These are phyloP conservation scores for Agapornis roseicollis DNA, from an alignment of 2,113 vertebrate species.

Conservation along the genomic window DNA sequence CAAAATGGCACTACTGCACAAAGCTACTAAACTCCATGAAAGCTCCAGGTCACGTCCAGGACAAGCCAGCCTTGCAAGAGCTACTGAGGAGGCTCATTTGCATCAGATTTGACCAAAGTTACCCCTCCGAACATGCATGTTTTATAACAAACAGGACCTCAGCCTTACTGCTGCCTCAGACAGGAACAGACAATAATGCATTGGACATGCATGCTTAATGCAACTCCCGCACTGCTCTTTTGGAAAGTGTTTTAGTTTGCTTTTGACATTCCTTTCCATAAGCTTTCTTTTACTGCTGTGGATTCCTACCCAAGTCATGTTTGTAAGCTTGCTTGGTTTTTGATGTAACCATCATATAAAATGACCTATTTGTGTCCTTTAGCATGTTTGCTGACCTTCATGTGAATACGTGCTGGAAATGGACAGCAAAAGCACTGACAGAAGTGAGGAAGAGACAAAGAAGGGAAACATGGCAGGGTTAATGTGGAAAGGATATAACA, in stretches of 20 bases:
- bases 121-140: neutral
- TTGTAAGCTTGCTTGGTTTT: neutral
- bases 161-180: neutral
- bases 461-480: neutral
- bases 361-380: neutral
- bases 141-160: neutral
- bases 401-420: neutral
- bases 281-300: neutral
- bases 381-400: neutral
- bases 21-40: fast-evolving
- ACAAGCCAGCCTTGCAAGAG: neutral
- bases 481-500: neutral
- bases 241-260: neutral
- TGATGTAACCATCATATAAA: neutral
- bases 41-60: neutral
- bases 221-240: neutral
- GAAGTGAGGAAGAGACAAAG: neutral
- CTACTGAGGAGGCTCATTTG: neutral
- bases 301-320: neutral
- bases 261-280: neutral
- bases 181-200: neutral
- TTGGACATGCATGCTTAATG: neutral
- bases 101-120: neutral
- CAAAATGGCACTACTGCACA: neutral
- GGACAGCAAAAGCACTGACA: neutral